Evolutionary conservation across 2,113 vertebrate species (phyloP), one percentile per base, ranked within the genome.

Genomic region (Zootoca vivipara): DNA sequence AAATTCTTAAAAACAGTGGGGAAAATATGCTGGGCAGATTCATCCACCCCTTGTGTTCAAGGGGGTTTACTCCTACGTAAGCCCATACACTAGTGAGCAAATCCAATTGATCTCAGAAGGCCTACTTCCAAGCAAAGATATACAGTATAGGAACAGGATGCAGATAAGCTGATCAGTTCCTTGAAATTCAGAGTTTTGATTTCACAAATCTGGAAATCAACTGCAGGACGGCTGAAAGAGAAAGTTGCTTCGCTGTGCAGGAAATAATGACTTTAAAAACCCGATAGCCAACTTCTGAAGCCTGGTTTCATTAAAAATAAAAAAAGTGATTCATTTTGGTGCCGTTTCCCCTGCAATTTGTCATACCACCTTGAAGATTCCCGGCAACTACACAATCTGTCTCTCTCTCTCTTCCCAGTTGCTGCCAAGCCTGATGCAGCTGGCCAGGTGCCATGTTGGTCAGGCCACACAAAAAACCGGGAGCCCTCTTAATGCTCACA

Each of bases 401-500:
- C 35, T 42, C 35, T n/a, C 40, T 42, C 8, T 74, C 65, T 9
- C 24, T 87, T 89, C 82, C 64, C 28, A 58, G 56, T 85, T 62
- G 0, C 0, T 1, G 77, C 28, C 2, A 77, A 0, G 67, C 42
- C 82, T 24, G 69, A 24, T 0, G 0, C 24, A 24, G 4, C 16
- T 0, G 0, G 4, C 38, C 58, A 79, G 0, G 0, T 2, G 84
- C 85, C 30, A 3, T 82, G 86, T 85, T 90, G 78, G 3, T 0
- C 28, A 87, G 89, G 35, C 90, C 74, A 0, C 33, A 77, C 67
- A 40, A 62, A 62, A 62, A 85, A 86, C 56, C 56, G 0, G 42
- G 64, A 40, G 69, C 33, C 89, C 82, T 77, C n/a, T 58, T 38
- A 2, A 40, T 62, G 64, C 0, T 62, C 89, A 80, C 6, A 38